Percentiles rank a stretch among this genome's conserved stretches.
phyloP scores from a whole-genome alignment of 2,113 vertebrate genomes.

The Calcarius ornatus region DNA sequence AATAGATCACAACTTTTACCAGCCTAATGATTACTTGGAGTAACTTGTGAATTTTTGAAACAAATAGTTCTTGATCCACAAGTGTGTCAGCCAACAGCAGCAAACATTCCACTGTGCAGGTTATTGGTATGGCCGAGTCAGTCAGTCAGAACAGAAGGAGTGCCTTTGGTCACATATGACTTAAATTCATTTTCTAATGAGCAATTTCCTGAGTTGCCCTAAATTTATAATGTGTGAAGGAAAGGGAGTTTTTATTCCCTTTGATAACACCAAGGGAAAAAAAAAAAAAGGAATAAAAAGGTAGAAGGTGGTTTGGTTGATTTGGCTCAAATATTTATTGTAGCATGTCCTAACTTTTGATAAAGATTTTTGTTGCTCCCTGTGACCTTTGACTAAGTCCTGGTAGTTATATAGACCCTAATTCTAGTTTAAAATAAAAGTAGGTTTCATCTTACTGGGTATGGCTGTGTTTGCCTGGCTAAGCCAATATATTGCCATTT shows the following conservation, averaged over 20 bases:
- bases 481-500: slow-evolving; percentile 37
- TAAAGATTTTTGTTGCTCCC: not conserved
- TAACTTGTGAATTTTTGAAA: not conserved
- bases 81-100: not conserved
- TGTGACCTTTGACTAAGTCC: not conserved
- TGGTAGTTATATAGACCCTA: not conserved
- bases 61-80: not conserved
- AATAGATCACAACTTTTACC: not conserved
- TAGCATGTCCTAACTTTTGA: not conserved
- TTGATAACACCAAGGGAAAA: not conserved
- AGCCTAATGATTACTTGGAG: not conserved
- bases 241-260: not conserved
- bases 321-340: not conserved
- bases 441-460: not conserved
- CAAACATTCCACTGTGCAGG: not conserved
- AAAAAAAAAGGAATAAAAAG: rapidly evolving
- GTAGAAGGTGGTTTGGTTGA: not conserved
- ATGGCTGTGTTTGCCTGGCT: not conserved
- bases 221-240: slow-evolving; percentile 32
- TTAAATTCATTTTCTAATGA: slow-evolving; percentile 43
- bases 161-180: slow-evolving; percentile 26
- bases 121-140: not conserved
- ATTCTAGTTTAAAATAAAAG: slow-evolving; percentile 29
- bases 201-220: slow-evolving; percentile 34
- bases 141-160: not conserved